A percentile compares a stretch with the other conserved stretches of the same genome.
Evolutionary conservation across 30 jellyfish, hydroid and myxozoan species (phyloP).

Genomic region (Turritopsis rubra): DNA sequence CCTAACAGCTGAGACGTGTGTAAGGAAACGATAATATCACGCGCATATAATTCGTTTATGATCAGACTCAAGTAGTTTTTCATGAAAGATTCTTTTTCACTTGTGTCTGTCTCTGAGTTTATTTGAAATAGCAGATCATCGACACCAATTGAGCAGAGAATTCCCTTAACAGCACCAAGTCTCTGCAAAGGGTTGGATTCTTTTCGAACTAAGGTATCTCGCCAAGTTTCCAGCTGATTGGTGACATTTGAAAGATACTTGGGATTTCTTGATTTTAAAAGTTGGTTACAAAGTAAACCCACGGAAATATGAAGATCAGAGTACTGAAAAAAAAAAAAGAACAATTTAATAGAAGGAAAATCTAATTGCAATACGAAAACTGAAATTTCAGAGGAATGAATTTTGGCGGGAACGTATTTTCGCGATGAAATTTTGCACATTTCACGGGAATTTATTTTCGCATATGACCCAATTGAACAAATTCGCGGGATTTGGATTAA

Average conservation of each 20-base stretch:
- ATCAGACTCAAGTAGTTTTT: slow-evolving; percentile 2
- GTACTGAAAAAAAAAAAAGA: slow-evolving; percentile 19
- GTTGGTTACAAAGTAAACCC: slow-evolving; percentile 11
- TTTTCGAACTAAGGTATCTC: neutral
- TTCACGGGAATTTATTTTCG: too few relatives aligned
- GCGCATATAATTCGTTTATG: slow-evolving; percentile 1
- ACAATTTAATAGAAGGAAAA: neutral
- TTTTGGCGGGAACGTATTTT: too few relatives aligned
- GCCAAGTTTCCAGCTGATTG: slow-evolving; percentile 22
- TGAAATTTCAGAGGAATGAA: too few relatives aligned
- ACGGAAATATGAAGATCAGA: slow-evolving; percentile 23
- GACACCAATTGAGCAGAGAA: slow-evolving; percentile 20
- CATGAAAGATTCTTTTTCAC: neutral
- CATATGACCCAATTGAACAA: too few relatives aligned
- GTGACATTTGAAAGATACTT: neutral
- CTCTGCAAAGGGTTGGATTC: slow-evolving; percentile 11
- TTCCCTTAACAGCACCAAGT: slow-evolving; percentile 42
- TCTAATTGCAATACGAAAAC: neutral
- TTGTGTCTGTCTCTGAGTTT: neutral
- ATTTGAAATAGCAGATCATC: neutral
- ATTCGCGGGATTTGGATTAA: too few relatives aligned
- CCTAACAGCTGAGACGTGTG: slow-evolving; percentile 27
- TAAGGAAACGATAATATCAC: slow-evolving; percentile 13
- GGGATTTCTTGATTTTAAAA: neutral
- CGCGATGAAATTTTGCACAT: too few relatives aligned